Conservation (phyloP, 2,797 vertebrate genomes). For the Benthosema pterotum region DNA sequence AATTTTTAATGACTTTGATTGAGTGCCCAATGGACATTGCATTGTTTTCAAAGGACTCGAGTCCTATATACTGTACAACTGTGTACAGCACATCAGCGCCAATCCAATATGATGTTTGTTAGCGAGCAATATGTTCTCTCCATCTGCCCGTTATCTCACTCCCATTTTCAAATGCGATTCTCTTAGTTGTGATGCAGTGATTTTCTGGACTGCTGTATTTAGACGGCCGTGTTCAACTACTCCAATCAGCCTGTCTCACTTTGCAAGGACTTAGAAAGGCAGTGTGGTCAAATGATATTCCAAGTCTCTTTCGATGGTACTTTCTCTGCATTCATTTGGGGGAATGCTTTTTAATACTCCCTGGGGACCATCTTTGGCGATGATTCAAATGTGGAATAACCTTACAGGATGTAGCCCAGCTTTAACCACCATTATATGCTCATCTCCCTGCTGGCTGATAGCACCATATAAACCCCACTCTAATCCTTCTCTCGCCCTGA, state of each 20-base stretch:
- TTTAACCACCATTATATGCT: neutral
- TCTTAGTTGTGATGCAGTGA: constrained; percentile 11
- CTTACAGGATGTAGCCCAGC: neutral
- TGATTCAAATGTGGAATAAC: neutral
- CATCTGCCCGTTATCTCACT: constrained; percentile 66
- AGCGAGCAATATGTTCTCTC: constrained; percentile 72
- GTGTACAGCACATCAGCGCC: constrained; percentile 54
- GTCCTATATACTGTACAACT: constrained; percentile 55
- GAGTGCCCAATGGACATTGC: constrained; percentile 39
- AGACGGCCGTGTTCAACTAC: constrained; percentile 8
- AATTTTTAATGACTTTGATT: constrained; percentile 16
- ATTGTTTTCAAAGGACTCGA: constrained; percentile 58
- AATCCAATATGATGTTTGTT: constrained; percentile 64
- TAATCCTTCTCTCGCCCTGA: neutral
- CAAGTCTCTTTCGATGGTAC: constrained; percentile 20
- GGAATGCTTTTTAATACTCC: constrained; percentile 32
- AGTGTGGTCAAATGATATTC: neutral
- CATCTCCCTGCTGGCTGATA: neutral
- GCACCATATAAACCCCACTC: neutral
- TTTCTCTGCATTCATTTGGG: constrained; percentile 17
- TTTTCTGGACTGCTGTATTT: constrained; percentile 28
- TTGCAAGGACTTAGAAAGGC: constrained; percentile 1
- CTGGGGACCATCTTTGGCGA: constrained; percentile 10
- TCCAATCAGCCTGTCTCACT: constrained; percentile 12
- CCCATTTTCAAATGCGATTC: constrained; percentile 46